These are phyloP conservation scores for Metopolophium dirhodum DNA, from an alignment of 1,140 invertebrate species.

Conservation along the genomic window DNA sequence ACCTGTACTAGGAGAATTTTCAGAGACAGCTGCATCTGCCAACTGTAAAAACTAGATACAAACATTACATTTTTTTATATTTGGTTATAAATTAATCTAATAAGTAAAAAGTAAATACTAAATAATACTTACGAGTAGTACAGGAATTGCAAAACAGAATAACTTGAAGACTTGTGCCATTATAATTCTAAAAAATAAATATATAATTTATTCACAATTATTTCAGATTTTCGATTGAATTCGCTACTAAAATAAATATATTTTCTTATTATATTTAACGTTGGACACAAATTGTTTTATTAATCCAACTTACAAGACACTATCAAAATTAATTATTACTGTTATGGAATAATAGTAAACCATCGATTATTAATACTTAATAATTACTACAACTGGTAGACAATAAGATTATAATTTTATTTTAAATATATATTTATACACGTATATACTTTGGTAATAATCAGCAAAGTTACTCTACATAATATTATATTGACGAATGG, in stretches of 20 bases:
- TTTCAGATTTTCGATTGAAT: not conserved
- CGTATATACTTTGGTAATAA: not conserved
- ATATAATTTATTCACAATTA: not conserved
- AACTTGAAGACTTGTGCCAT: not conserved
- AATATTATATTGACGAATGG: too few relatives aligned
- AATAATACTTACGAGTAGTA: not conserved
- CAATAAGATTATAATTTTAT: not conserved
- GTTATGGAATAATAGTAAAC: not conserved
- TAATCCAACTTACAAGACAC: too few relatives aligned
- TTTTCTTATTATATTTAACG: not conserved
- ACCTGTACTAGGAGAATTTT: not conserved
- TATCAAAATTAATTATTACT: not conserved
- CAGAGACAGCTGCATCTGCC: not conserved
- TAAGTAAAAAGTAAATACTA: not conserved
- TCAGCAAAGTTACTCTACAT: too few relatives aligned
- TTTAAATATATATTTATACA: not conserved
- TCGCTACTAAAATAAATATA: not conserved
- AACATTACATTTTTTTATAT: not conserved
- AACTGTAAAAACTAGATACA: not conserved
- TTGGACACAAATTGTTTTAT: too few relatives aligned
- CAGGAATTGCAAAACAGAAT: not conserved
- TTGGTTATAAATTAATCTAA: not conserved
- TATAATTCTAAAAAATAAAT: not conserved
- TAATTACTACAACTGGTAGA: not conserved
- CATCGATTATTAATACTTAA: not conserved